Evolutionary conservation across 2,888 invertebrate species (phyloP).

Genomic region (Carcina quercana): DNA sequence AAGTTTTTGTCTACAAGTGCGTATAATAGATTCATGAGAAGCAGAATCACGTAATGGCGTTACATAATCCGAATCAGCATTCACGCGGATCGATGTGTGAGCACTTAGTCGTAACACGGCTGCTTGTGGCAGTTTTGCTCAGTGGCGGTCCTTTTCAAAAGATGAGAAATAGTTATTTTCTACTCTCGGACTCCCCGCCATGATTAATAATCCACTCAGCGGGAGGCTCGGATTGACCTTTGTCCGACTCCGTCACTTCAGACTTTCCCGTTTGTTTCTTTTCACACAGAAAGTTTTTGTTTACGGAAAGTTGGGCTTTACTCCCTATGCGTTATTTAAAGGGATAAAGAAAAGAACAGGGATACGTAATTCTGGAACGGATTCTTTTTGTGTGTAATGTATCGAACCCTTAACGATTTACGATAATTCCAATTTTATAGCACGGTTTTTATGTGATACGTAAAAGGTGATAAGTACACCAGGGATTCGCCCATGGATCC

Average conservation of each 20-base stretch:
- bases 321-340: conserved; percentile 11
- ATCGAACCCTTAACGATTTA: too few relatives aligned
- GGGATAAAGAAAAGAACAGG: too few relatives aligned
- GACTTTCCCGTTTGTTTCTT: conserved; percentile 17
- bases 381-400: too few relatives aligned
- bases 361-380: too few relatives aligned
- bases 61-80: conserved; percentile 2
- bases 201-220: conserved; percentile 61
- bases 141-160: conserved; percentile 56
- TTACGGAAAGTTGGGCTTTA: conserved; percentile 19
- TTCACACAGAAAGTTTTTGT: conserved; percentile 16
- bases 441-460: too few relatives aligned
- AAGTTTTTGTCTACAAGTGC: too few relatives aligned
- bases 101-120: conserved; percentile 44
- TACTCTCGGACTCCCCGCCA: conserved; percentile 46
- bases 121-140: conserved; percentile 54
- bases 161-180: conserved; percentile 66
- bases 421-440: too few relatives aligned
- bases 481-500: too few relatives aligned
- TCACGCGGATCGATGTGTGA: conserved; percentile 38
- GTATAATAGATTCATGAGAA: too few relatives aligned
- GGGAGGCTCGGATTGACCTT: conserved; percentile 55
- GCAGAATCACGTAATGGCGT: too few relatives aligned
- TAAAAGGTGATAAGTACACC: too few relatives aligned
- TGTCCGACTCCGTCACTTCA: conserved; percentile 30